These are phyloP conservation scores for Sternarchorhynchus goeldii DNA, from an alignment of 2,797 vertebrate genomes.

Conservation along the genomic window DNA sequence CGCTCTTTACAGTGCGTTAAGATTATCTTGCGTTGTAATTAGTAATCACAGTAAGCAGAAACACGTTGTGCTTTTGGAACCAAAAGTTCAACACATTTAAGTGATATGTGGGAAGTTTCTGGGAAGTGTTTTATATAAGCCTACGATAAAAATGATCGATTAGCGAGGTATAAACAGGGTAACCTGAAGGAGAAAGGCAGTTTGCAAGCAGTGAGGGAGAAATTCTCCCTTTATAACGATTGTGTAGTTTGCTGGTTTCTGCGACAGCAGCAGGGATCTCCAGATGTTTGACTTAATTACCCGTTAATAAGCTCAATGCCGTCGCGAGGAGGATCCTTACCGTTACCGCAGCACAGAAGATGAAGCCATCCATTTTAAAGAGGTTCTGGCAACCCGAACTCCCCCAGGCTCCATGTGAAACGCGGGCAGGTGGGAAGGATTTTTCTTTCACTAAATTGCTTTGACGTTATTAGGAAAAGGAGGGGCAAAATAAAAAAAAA, in stretches of 20 bases:
- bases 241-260: background rate
- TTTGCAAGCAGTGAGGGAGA: too few relatives aligned
- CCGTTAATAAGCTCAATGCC: slow-evolving; percentile 49
- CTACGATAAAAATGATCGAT: too few relatives aligned
- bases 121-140: too few relatives aligned
- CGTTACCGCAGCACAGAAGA: slow-evolving; percentile 18
- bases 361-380: slow-evolving; percentile 42
- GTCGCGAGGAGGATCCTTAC: slow-evolving; percentile 8
- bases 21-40: too few relatives aligned
- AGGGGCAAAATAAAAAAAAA: slow-evolving; percentile 28
- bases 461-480: slow-evolving; percentile 50
- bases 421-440: slow-evolving; percentile 36
- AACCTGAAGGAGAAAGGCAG: too few relatives aligned
- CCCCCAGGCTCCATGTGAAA: slow-evolving; percentile 38
- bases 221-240: too few relatives aligned
- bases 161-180: too few relatives aligned
- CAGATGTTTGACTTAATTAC: slow-evolving; percentile 53
- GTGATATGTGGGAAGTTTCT: too few relatives aligned
- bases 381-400: slow-evolving; percentile 21
- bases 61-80: too few relatives aligned
- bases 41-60: too few relatives aligned
- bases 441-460: slow-evolving; percentile 53
- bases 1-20: too few relatives aligned
- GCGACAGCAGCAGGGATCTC: background rate
- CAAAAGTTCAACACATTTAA: too few relatives aligned